Evolutionary conservation across 2,888 invertebrate genomes (phyloP).

Genomic region (Acronicta leporina): DNA sequence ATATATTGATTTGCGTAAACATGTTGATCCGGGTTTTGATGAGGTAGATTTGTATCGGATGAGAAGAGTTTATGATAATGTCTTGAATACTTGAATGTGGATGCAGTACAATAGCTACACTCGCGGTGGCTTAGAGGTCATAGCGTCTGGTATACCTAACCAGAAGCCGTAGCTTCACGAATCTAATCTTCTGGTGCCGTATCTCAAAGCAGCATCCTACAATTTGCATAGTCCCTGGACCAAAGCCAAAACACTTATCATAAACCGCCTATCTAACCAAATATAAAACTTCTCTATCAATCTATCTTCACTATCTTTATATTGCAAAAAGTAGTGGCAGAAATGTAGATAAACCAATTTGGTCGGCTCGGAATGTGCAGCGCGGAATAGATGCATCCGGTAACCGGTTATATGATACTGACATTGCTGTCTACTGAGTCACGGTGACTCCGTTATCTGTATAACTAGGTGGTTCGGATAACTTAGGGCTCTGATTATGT

Average conservation of each 20-base stretch:
- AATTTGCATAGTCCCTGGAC: slow-evolving; percentile 23
- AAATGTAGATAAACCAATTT: slow-evolving; percentile 22
- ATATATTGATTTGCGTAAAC: slow-evolving; percentile 26
- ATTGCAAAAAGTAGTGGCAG: slow-evolving; percentile 10
- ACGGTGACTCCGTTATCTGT: slow-evolving; percentile 21
- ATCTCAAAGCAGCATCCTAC: slow-evolving; percentile 16
- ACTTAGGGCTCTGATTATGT: neutral
- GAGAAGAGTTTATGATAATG: neutral
- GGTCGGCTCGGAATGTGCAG: slow-evolving; percentile 41
- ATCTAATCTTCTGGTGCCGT: slow-evolving; percentile 7
- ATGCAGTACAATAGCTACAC: neutral
- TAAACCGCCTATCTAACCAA: neutral
- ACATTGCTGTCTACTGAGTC: slow-evolving; percentile 43
- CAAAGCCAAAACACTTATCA: slow-evolving; percentile 8
- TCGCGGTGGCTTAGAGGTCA: too few relatives aligned
- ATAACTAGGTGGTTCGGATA: slow-evolving; percentile 21
- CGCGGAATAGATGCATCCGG: slow-evolving; percentile 44
- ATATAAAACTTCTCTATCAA: neutral
- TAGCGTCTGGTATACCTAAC: too few relatives aligned
- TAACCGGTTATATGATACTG: slow-evolving; percentile 37
- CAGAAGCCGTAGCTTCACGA: too few relatives aligned
- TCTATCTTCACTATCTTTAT: neutral
- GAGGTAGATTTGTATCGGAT: neutral
- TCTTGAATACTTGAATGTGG: neutral
- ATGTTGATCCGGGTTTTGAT: slow-evolving; percentile 5